These are phyloP conservation scores for Condylura cristata DNA, from an alignment of 2,113 vertebrate species.

Conservation along the genomic window DNA sequence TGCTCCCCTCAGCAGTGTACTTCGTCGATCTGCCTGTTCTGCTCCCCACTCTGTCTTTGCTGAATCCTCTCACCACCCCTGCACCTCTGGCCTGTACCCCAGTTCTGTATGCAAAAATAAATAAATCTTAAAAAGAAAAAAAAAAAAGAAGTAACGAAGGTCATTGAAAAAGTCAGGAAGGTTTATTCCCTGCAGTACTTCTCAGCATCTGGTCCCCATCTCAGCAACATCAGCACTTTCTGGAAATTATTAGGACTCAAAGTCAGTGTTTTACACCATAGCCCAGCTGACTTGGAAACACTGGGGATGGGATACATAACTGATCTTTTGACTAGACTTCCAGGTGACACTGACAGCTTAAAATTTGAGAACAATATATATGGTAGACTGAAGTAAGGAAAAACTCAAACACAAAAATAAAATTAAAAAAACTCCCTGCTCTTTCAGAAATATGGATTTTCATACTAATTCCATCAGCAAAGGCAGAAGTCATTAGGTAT, in stretches of 20 bases:
- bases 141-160: not conserved
- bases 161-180: not conserved
- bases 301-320: not conserved
- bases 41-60: no score
- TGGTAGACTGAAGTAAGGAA: not conserved
- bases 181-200: not conserved
- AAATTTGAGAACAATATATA: not conserved
- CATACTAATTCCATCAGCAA: not conserved
- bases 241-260: not conserved
- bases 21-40: no score
- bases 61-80: no score
- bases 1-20: no score
- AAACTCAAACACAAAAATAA: not conserved
- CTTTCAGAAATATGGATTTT: not conserved
- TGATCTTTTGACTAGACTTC: not conserved
- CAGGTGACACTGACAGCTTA: not conserved
- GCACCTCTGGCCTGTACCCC: no score
- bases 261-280: not conserved
- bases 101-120: no score
- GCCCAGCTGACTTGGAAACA: not conserved
- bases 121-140: no score
- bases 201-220: not conserved
- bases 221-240: not conserved
- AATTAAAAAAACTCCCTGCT: not conserved
- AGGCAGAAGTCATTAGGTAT: not conserved